Conservation (phyloP, 2,888 invertebrate genomes). For the Abrostola tripartita region DNA sequence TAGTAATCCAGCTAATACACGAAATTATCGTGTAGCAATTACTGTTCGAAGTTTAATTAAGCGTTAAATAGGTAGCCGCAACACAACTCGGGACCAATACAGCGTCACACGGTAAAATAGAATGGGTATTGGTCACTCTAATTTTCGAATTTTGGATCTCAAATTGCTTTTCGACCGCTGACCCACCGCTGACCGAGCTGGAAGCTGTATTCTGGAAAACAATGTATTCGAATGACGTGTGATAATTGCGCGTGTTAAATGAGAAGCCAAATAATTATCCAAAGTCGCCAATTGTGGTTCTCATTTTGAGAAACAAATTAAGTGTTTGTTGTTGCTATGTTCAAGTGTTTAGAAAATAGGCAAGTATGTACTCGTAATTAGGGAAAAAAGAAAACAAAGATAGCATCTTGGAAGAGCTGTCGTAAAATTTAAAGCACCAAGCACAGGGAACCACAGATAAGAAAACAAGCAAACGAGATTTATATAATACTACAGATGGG, state of each 20-base stretch:
- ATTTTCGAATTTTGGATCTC: slow-evolving; percentile 60
- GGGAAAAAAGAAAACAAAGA: slow-evolving; percentile 1
- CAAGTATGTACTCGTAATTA: slow-evolving; percentile 2
- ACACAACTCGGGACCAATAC: slow-evolving; percentile 61
- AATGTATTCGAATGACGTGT: slow-evolving; percentile 10
- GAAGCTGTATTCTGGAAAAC: slow-evolving; percentile 15
- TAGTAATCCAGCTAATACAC: slow-evolving; percentile 45
- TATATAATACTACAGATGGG: background rate
- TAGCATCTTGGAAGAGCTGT: background rate
- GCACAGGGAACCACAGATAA: background rate
- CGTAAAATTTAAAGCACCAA: slow-evolving; percentile 5
- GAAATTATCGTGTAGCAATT: slow-evolving; percentile 55
- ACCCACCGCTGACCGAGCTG: slow-evolving; percentile 18
- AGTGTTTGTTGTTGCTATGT: slow-evolving; percentile 17
- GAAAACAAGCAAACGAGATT: background rate
- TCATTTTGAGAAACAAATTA: background rate
- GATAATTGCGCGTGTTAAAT: slow-evolving; percentile 4
- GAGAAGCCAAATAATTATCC: slow-evolving; percentile 1
- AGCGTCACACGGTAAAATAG: slow-evolving; percentile 44
- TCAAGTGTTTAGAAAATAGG: slow-evolving; percentile 20
- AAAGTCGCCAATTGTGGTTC: background rate
- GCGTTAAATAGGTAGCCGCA: slow-evolving; percentile 70
- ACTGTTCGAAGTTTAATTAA: slow-evolving; percentile 68
- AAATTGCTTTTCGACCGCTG: slow-evolving; percentile 46
- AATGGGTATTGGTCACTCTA: slow-evolving; percentile 51